Percentiles rank a stretch among this genome's conserved stretches.
Evolutionary conservation across 2,113 vertebrate genomes (phyloP).

Genomic region (Myotis lucifugus): DNA sequence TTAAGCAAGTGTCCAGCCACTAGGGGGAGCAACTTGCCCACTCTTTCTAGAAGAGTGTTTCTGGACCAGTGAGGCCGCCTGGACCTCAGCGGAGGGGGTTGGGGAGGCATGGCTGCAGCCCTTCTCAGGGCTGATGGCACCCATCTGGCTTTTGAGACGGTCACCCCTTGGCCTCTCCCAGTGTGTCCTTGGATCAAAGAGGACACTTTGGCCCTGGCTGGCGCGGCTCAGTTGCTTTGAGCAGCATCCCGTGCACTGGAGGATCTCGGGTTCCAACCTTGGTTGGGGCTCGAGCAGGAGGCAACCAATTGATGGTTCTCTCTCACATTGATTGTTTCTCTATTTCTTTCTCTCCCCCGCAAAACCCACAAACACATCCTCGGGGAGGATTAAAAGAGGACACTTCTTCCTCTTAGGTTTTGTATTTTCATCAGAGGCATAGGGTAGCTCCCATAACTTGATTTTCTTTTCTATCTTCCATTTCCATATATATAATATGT

Average conservation of each 20-base stretch:
- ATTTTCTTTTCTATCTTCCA: not conserved
- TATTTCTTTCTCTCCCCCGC: not conserved
- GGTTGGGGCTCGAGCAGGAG: not conserved
- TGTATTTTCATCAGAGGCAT: not conserved
- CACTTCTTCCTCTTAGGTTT: not conserved
- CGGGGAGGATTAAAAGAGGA: not conserved
- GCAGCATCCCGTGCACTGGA: not conserved
- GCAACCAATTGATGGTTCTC: not conserved
- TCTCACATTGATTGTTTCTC: not conserved
- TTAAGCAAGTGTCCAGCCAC: not conserved
- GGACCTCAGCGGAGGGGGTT: not conserved
- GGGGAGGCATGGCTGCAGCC: too few species aligned
- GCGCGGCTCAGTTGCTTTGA: not conserved
- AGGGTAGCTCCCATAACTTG: not conserved
- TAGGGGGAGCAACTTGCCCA: slow-evolving; percentile 27
- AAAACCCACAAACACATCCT: not conserved
- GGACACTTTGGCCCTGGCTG: not conserved
- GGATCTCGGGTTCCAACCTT: not conserved
- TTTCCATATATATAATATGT: too few species aligned
- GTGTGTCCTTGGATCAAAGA: not conserved
- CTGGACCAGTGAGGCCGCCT: accelerated
- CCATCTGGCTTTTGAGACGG: not conserved
- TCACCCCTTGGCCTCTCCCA: not conserved
- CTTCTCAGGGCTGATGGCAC: not conserved
- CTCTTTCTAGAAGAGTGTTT: not conserved